Evolutionary conservation across 2,797 vertebrate species (phyloP).

Genomic region (Novumbra hubbsi): DNA sequence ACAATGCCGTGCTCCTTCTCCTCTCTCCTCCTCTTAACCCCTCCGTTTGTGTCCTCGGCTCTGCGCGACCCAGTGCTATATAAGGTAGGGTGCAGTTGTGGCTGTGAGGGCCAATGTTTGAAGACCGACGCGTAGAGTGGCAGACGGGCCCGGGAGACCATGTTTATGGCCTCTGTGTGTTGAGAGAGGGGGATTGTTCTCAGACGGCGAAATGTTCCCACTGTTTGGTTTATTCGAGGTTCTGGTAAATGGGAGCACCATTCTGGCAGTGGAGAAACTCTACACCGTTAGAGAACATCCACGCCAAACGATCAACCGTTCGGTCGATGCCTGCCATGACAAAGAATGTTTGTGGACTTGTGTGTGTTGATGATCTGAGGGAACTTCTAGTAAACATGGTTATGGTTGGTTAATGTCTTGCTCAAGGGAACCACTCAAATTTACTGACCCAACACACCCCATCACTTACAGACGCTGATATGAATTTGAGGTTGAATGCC

Average conservation of each 20-base stretch:
- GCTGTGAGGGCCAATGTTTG: constrained; percentile 26
- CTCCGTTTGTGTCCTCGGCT: constrained; percentile 1
- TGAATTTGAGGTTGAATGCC: too few species aligned
- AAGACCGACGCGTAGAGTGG: background rate
- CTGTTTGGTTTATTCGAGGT: background rate
- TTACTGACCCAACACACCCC: too few species aligned
- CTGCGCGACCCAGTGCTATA: constrained; percentile 41
- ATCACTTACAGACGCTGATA: too few species aligned
- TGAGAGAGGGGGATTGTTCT: background rate
- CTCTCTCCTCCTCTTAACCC: background rate
- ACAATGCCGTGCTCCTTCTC: background rate
- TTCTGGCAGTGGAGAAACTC: background rate
- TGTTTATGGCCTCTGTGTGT: background rate
- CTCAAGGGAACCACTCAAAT: too few species aligned
- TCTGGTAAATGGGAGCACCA: background rate
- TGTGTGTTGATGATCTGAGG: background rate
- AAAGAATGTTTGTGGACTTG: background rate
- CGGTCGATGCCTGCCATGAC: background rate
- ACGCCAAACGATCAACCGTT: background rate
- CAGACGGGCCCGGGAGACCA: background rate
- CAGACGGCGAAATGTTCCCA: background rate
- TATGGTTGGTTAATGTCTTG: background rate
- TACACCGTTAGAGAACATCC: background rate
- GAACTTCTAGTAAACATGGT: background rate
- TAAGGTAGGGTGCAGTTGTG: constrained; percentile 48